Evolutionary conservation across 2,113 vertebrate genomes (phyloP), one percentile per base, ranked within the genome.

Genomic region (Siniperca knerii): DNA sequence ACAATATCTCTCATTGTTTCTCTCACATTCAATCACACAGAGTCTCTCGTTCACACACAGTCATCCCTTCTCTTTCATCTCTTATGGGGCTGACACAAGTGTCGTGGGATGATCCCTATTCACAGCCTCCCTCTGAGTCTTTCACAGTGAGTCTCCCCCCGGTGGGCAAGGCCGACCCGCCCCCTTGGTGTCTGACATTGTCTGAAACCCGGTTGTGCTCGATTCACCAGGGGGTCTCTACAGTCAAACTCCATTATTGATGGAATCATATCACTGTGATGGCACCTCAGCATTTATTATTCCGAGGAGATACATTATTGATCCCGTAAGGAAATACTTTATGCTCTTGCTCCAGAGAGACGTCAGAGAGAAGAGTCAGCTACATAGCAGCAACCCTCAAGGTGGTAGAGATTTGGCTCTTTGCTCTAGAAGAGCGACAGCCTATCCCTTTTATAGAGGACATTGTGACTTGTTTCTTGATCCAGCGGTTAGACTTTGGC

Each of bases 91-190:
- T 62, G 58, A 29, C 71, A 83, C 60, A 37, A 33, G 68, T 33
- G 67, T 55, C 16, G 40, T 67, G 29, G 66, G 78, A 68, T 77
- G 82, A 85, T 83, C 77, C 44, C 29, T 35, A 15, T 68, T 81
- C 33, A 35, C 58, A 64, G 58, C 7, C 54, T 65, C 69, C 44
- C 16, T 40, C 54, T 60, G n/a, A 65, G 61, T 57, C 25, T 62
- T 52, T 65, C 72, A 44, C 48, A n/a, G 42, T 7, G 72, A 57
- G 60, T 15, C 50, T 4, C 52, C 23, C n/a, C 35, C 25, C 10
- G 0, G 29, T 33, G 67, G 0, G 64, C 44, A 40, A 55, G 62
- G 18, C 29, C 16, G 11, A 46, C 69, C 40, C 8, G 2, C 50
- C 79, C 50, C 70, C 55, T 8, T 1, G 2, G 70, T 11, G 23